Base-by-base conservation (phyloP, 1,140 invertebrate genomes). In the Anoplolepis gracilipes region DNA sequence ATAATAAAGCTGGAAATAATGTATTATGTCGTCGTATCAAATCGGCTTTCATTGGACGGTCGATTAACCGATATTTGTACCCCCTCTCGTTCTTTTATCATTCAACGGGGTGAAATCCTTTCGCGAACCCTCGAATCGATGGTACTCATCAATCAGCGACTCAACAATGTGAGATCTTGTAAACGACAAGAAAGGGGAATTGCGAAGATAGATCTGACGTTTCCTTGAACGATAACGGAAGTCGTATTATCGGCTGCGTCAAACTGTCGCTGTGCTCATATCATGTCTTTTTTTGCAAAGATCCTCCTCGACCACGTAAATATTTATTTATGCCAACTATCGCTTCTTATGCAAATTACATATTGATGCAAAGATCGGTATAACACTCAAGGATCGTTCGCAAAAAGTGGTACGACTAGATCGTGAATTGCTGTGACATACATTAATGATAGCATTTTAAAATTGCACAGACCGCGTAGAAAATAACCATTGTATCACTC, bases 61-160 rank as follows among this genome's bases (percentile, higher is more conserved):
- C 77, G 77, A 79, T 79, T 79, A 79, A 79, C 46, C 62, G 77
- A 79, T 79, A 79, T 79, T 67, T 39, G 30, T n/a, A 16, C 46
- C n/a, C 28, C 30, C 13, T 13, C 61, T 16, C 22, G 28, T 39
- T 30, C 62, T 55, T 69, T 64, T 55, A 55, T 79, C 76, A 55
- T 55, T 79, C 77, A 25, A 8, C 22, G 30, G 8, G 30, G 55
- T 64, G 28, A 30, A 79, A 69, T 69, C 64, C 77, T 69, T 46
- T 69, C 22, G 22, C 33, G 33, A 69, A 22, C 33, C 46, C 46
- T 79, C 77, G 46, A 28, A 69, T 69, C 77, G 62, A 79, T 69
- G 64, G 62, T 69, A 69, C 62, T 79, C 62, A 79, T 79, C 77
- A 79, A 79, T 79, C 77, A 79, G 33, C 33, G 55, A 42, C 77